These are phyloP conservation scores for Phrynocephalus guinanensis DNA, from an alignment of 2,797 vertebrate species.

Conservation along the genomic window DNA sequence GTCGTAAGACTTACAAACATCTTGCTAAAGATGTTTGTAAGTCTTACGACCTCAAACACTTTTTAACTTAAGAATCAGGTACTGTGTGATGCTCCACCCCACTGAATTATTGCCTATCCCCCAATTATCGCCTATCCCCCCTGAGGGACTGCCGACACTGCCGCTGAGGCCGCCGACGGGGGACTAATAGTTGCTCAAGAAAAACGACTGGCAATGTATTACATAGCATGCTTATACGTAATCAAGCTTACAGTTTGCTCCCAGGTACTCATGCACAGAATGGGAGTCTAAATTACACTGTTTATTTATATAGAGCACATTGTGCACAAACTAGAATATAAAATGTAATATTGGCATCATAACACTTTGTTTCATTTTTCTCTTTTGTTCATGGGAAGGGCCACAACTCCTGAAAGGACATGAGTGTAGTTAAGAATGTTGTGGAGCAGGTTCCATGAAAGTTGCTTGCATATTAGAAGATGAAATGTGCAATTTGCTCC, in stretches of 20 bases:
- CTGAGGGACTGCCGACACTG: no score
- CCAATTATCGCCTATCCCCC: background rate
- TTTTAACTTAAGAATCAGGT: background rate
- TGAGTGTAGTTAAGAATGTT: slow-evolving; percentile 65
- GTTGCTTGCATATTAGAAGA: slow-evolving; percentile 42
- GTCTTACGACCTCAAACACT: background rate
- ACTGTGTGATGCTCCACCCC: background rate
- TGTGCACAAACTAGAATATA: background rate
- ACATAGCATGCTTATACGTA: background rate
- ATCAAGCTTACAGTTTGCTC: background rate
- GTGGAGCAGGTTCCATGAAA: slow-evolving; percentile 66
- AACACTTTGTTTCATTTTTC: slow-evolving; percentile 7
- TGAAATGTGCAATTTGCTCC: slow-evolving; percentile 55
- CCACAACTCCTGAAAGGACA: slow-evolving; percentile 58
- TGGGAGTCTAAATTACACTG: background rate
- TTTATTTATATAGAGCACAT: background rate
- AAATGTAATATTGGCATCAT: background rate
- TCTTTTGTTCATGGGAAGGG: slow-evolving; percentile 46
- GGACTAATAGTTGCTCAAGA: no score
- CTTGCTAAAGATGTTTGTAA: background rate
- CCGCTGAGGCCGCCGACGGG: no score
- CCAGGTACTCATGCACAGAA: background rate
- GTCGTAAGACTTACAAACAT: no score
- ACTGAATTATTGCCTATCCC: background rate
- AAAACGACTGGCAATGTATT: background rate